These are phyloP conservation scores for Coptodon rendalli DNA, from an alignment of 2,113 vertebrate genomes.

Conservation along the genomic window DNA sequence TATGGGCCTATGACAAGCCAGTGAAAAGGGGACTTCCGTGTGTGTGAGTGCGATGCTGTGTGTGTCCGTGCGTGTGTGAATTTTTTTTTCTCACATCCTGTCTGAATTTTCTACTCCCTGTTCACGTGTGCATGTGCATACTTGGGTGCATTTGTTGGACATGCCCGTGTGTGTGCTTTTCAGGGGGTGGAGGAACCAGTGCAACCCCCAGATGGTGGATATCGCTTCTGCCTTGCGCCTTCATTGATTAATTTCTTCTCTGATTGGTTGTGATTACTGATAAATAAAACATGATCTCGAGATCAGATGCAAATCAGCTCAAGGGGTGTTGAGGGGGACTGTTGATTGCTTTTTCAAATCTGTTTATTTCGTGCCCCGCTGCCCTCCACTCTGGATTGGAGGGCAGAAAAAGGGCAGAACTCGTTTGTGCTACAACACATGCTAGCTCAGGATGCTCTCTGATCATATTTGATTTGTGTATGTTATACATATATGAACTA, in stretches of 20 bases:
- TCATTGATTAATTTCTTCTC: conserved; percentile 84
- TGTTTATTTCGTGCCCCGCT: conserved; percentile 74
- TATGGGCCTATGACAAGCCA: conserved; percentile 73
- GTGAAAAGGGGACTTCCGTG: conserved; percentile 38
- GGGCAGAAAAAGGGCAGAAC: conserved; percentile 1
- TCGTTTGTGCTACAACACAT: conserved; percentile 1
- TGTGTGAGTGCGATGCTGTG: conserved; percentile 12
- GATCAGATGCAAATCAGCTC: conserved; percentile 80
- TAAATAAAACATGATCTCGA: conserved; percentile 82
- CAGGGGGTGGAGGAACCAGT: conserved; percentile 51
- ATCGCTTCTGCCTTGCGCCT: conserved; percentile 77
- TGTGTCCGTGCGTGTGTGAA: conserved; percentile 12
- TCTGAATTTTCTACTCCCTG: conserved; percentile 10
- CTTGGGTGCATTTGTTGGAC: neutral
- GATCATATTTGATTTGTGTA: neutral
- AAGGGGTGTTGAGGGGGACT: conserved; percentile 61
- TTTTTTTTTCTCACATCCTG: conserved; percentile 42
- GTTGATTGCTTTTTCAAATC: conserved; percentile 80
- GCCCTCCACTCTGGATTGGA: conserved; percentile 66
- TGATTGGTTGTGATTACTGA: conserved; percentile 88
- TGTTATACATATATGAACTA: neutral
- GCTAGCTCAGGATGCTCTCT: neutral
- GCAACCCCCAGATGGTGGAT: conserved; percentile 87
- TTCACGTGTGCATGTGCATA: neutral
- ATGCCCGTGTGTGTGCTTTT: neutral